phyloP scores from a whole-genome alignment of 2,797 vertebrate species.

The Mycteria americana region DNA sequence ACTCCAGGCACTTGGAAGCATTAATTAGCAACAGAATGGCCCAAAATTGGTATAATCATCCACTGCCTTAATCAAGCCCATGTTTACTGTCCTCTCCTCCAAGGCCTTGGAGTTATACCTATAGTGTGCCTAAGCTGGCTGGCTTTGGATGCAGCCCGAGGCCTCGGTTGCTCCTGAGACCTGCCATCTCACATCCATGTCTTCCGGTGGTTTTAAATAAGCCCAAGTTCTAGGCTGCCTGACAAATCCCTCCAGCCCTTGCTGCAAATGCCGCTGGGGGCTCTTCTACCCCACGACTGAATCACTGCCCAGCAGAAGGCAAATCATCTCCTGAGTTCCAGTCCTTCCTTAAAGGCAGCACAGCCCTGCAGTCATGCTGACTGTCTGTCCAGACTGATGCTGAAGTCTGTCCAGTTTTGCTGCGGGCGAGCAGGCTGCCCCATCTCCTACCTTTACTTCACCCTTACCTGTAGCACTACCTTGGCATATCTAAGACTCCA shows the following conservation, averaged over 20 bases:
- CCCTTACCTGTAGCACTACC: not conserved
- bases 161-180: not conserved
- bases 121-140: not conserved
- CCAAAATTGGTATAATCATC: not conserved
- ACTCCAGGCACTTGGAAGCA: not conserved
- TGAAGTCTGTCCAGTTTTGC: not conserved
- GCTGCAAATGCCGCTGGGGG: not conserved
- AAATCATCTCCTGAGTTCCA: accelerated
- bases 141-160: not conserved
- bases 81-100: not conserved
- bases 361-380: not conserved
- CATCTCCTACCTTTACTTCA: not conserved
- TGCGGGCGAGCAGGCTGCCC: not conserved
- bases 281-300: not conserved
- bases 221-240: not conserved
- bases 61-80: not conserved
- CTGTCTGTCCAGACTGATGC: no score
- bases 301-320: not conserved
- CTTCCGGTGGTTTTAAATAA: not conserved
- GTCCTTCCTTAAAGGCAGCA: not conserved
- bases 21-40: slow-evolving; percentile 28
- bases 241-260: not conserved
- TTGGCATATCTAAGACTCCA: not conserved
- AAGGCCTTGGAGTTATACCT: not conserved
- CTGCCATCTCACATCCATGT: not conserved